Evolutionary conservation across 2,113 vertebrate genomes (phyloP), one percentile per base, ranked within the genome.

Genomic region (Cisticola juncidis): DNA sequence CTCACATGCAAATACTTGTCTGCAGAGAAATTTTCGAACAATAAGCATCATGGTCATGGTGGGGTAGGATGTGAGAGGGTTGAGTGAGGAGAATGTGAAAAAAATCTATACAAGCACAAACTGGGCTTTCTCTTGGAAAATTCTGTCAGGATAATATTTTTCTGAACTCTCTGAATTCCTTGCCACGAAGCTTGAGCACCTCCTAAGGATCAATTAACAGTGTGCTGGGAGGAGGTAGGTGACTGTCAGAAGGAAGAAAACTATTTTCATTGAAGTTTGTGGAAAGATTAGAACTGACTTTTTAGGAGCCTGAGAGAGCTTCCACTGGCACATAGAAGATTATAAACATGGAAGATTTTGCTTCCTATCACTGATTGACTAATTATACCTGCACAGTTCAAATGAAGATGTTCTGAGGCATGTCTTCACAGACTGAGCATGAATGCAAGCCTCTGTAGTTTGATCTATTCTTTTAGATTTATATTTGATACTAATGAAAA

Each of bases 381-480:
- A 90, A 92, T 90, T 94, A 87, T 72, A 58, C 51, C 79, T 85
- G 22, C 36, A 71, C 33, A 86, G 60, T 88, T 95, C 88, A 90
- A 92, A 89, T 80, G 50, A 68, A 91, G 84, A 62, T 70, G 18
- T 73, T 93, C 47, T 89, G 54, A 86, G 48, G 62, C 36, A 44
- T 77, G 31, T 42, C 36, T 89, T 91, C 2, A 1, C 56, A 83
- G 44, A 33, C 31, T 70, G 48, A 73, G 54, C 40, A 80, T 44
- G 31, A 92, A 61, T n/a, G 50, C 14, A 45, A 80, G 21, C 20
- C 40, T 86, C 69, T 77, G 66, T 14, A 91, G 9, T 92, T 93
- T 89, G 50, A 88, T 87, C 54, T 73, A 3, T 60, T 90, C 28
- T 88, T 81, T 69, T 74, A 72, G 22, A 66, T 60, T 85, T 72